phyloP scores from a whole-genome alignment of 1,140 invertebrate genomes.

The Trachymyrmex septentrionalis region DNA sequence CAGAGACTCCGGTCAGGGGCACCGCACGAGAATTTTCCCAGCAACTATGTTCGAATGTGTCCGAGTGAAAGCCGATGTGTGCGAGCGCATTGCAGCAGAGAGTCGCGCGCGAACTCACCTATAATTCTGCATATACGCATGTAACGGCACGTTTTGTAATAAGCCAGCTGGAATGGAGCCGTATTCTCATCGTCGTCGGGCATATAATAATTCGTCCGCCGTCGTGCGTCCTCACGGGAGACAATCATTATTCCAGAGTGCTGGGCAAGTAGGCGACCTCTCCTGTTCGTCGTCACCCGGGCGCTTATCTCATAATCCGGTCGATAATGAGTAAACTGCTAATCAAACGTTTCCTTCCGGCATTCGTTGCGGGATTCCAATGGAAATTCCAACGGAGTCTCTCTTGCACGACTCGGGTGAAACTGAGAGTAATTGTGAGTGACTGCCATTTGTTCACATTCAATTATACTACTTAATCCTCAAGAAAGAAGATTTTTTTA shows the following conservation, averaged over 20 bases:
- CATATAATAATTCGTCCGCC: constrained; percentile 62
- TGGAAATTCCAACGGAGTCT: background rate
- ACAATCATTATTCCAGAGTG: constrained; percentile 80
- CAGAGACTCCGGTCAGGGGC: background rate
- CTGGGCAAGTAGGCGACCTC: constrained; percentile 80
- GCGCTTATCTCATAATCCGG: constrained; percentile 49
- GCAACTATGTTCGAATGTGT: background rate
- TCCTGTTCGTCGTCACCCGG: constrained; percentile 14
- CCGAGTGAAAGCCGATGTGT: constrained; percentile 61
- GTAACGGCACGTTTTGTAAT: constrained; percentile 68
- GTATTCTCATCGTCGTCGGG: constrained; percentile 41
- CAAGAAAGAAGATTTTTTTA: background rate
- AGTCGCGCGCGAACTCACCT: constrained; percentile 35
- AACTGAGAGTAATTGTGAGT: background rate
- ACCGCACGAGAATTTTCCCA: constrained; percentile 52
- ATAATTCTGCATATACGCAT: constrained; percentile 58
- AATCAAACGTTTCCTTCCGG: constrained; percentile 81
- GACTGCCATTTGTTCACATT: background rate
- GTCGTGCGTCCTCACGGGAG: constrained; percentile 55
- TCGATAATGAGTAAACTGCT: constrained; percentile 79
- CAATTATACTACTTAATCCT: background rate
- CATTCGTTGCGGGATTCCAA: constrained; percentile 42
- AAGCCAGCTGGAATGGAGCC: constrained; percentile 4
- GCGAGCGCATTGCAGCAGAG: constrained; percentile 14
- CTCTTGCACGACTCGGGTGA: background rate